Percentiles rank a stretch among this genome's conserved stretches.
These are phyloP conservation scores for Lagorchestes hirsutus DNA, from an alignment of 2,797 vertebrate species.

Conservation along the genomic window DNA sequence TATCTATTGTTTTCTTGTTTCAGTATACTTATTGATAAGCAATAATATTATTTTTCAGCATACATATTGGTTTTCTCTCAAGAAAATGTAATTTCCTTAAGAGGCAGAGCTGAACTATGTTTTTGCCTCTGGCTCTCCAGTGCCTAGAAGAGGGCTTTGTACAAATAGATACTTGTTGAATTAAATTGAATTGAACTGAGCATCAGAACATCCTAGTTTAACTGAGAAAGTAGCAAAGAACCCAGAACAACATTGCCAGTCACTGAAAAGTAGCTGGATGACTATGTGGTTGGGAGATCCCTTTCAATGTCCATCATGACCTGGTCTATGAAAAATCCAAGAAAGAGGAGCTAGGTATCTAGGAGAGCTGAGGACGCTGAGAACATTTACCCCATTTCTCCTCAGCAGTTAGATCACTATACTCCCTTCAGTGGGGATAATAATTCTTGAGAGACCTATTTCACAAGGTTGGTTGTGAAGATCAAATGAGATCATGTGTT, in stretches of 20 bases:
- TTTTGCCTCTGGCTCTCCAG: not conserved
- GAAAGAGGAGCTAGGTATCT: not conserved
- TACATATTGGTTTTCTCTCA: not conserved
- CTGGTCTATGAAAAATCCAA: not conserved
- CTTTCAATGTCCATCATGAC: not conserved
- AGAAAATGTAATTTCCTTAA: not conserved
- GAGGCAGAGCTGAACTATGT: not conserved
- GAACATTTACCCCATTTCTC: not conserved
- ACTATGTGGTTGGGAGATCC: not conserved
- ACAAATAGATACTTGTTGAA: not conserved
- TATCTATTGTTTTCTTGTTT: not conserved
- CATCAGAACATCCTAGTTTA: not conserved
- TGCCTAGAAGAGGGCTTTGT: not conserved
- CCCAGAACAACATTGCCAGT: not conserved
- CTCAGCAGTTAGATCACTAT: not conserved
- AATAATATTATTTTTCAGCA: not conserved
- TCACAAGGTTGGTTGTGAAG: not conserved
- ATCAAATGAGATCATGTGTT: not conserved
- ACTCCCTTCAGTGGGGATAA: not conserved
- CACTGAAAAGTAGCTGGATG: not conserved
- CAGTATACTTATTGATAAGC: not conserved
- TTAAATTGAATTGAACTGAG: not conserved
- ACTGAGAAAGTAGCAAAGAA: not conserved
- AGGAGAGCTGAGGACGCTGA: not conserved
- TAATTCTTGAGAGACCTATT: not conserved